Evolutionary conservation across 2,888 invertebrate genomes (phyloP).

Genomic region (Cryptus viduatorius): DNA sequence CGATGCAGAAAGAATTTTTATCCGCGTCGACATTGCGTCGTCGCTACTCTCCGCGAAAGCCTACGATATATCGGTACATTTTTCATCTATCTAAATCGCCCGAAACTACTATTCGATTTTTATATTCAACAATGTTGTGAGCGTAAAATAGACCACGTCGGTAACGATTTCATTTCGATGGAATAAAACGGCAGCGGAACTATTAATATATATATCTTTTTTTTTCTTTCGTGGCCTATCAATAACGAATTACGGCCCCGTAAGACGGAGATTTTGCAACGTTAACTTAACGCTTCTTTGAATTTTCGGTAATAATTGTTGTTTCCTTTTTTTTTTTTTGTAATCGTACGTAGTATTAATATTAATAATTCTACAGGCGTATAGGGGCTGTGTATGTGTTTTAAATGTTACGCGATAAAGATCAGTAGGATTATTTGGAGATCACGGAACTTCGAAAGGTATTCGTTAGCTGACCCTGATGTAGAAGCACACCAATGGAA

Average conservation of each 20-base stretch:
- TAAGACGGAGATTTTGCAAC: constrained; percentile 53
- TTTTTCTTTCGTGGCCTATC: constrained; percentile 48
- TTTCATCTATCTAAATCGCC: constrained; percentile 59
- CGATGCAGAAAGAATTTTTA: not conserved
- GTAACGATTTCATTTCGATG: constrained; percentile 64
- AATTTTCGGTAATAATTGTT: constrained; percentile 26
- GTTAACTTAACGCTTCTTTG: constrained; percentile 49
- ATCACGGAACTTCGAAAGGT: constrained; percentile 76
- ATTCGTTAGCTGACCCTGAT: constrained; percentile 73
- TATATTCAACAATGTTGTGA: constrained; percentile 60
- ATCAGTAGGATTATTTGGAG: constrained; percentile 71
- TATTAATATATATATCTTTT: constrained; percentile 43
- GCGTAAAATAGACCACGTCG: constrained; percentile 63
- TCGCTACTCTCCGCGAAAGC: constrained; percentile 13
- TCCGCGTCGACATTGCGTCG: constrained; percentile 9
- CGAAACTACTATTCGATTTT: constrained; percentile 42
- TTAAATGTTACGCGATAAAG: constrained; percentile 54
- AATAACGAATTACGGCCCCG: constrained; percentile 54
- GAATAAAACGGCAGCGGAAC: constrained; percentile 64
- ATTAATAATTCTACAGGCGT: constrained; percentile 59
- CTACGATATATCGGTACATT: constrained; percentile 39
- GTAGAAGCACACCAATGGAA: constrained; percentile 78
- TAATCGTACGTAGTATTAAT: constrained; percentile 30
- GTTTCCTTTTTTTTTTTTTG: constrained; percentile 18
- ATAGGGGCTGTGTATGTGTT: constrained; percentile 44